Percentiles rank a stretch among this genome's conserved stretches.
These are phyloP conservation scores for Melitaea athalia DNA, from an alignment of 2,888 invertebrate genomes.

Conservation along the genomic window DNA sequence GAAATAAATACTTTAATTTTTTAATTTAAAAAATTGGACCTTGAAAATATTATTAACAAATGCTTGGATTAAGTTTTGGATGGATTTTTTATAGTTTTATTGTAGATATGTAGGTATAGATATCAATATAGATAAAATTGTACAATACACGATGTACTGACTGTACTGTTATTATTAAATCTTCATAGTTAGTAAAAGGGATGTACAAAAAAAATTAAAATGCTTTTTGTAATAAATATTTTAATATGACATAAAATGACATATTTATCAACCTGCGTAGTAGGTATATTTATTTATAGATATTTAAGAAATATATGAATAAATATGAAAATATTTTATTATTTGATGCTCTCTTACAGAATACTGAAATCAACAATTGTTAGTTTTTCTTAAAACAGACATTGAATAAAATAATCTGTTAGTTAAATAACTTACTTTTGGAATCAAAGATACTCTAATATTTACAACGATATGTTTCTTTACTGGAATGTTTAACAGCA, in stretches of 20 bases:
- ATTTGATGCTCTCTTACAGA: neutral
- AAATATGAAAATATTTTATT: conserved; percentile 1
- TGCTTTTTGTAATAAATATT: conserved; percentile 17
- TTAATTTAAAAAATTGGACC: too few relatives aligned
- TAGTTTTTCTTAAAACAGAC: neutral
- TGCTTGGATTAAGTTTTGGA: too few relatives aligned
- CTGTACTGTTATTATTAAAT: too few relatives aligned
- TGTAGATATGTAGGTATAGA: too few relatives aligned
- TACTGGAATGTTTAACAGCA: conserved; percentile 28
- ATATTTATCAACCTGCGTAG: conserved; percentile 20
- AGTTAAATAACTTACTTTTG: neutral
- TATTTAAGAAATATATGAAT: conserved; percentile 21
- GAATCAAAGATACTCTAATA: conserved; percentile 16
- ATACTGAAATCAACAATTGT: neutral
- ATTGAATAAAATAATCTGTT: neutral
- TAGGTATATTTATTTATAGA: conserved; percentile 23
- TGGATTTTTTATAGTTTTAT: too few relatives aligned
- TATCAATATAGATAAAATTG: too few relatives aligned
- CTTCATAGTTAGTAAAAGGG: neutral
- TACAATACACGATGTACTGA: too few relatives aligned
- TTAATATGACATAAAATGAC: conserved; percentile 23
- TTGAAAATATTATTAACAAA: too few relatives aligned
- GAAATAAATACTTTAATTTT: too few relatives aligned
- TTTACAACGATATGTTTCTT: conserved; percentile 37
- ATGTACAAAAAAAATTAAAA: neutral